Base-by-base conservation (phyloP, 2,888 invertebrate genomes). In the Galerucella pusilla region DNA sequence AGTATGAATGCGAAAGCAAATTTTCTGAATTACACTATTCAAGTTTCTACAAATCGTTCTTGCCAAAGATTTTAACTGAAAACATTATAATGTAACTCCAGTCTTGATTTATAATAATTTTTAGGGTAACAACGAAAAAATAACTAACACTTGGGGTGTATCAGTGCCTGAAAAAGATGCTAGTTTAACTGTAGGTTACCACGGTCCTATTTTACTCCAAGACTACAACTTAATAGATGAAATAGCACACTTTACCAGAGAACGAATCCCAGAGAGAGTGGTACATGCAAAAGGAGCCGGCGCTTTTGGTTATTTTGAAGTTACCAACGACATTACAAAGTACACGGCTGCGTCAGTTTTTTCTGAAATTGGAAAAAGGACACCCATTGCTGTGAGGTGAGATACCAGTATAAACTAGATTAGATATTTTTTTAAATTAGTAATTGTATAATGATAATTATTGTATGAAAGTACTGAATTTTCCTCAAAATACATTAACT, bases 251-350 rank as follows among this genome's bases (percentile, higher is more conserved):
- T 98, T 98, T 86, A 93, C 93, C 85, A 90, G 97, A 59, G 98
- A 99, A 86, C 92, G 98, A 73, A 98, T 98, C 82, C 98, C 98
- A 0, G 98, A 98, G 87, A 91, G 98, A 80, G 97, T 98, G 2
- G 97, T 97, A 0, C 98, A 98, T 87, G 98, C 98, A 0, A 98
- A 98, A 87, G 98, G 98, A 77, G 96, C 95, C 46, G 97, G 95
- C 14, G 96, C 95, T 0, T 96, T 95, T 87, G 96, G 87, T 9
- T 94, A 94, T 83, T 96, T 97, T 84, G 95, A 96, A 88, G 94
- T 96, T 7, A 96, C 96, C 3, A 93, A 96, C 84, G 96, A 96
- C 83, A 95, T 97, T 77, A 91, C 91, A 12, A 91, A 93, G 82
- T 96, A 95, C 85, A 90, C 90, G 76, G 95, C 94, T 52, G 96